Percentiles rank a stretch among this genome's conserved stretches.
These are phyloP conservation scores for Procambarus clarkii DNA, from an alignment of 1,140 invertebrate genomes.

Conservation along the genomic window DNA sequence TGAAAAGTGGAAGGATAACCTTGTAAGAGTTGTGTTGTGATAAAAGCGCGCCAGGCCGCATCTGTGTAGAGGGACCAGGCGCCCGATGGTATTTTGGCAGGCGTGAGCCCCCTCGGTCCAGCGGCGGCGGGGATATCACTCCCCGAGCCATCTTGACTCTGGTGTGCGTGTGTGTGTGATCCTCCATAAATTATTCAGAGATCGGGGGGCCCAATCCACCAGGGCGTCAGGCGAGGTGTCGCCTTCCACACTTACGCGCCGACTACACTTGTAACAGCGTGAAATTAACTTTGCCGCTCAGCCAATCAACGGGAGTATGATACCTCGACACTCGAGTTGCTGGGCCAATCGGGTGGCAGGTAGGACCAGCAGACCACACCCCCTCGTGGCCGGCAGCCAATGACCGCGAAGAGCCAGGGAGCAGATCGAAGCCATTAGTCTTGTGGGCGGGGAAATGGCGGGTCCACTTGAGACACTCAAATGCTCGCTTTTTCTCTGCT, in stretches of 20 bases:
- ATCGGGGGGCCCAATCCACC: conserved; percentile 62
- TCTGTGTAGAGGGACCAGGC: not conserved
- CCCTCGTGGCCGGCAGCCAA: conserved; percentile 14
- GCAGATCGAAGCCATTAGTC: conserved; percentile 67
- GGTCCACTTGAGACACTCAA: conserved; percentile 61
- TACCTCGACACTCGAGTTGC: conserved; percentile 53
- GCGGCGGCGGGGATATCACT: conserved; percentile 47
- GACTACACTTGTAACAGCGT: conserved; percentile 67
- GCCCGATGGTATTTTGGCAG: not conserved
- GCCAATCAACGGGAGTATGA: conserved; percentile 64
- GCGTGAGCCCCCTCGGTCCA: conserved; percentile 4
- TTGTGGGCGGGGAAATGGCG: conserved; percentile 65
- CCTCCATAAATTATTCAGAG: conserved; percentile 68
- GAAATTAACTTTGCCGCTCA: conserved; percentile 68
- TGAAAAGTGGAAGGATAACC: conserved; percentile 31
- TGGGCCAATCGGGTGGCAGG: conserved; percentile 23
- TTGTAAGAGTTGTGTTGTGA: not conserved
- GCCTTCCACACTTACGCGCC: conserved; percentile 65
- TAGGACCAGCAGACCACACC: conserved; percentile 10
- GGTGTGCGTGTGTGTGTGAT: conserved; percentile 64
- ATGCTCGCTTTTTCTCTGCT: conserved; percentile 66
- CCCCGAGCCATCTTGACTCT: conserved; percentile 60
- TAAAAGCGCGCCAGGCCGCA: not conserved
- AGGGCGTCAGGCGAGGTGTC: conserved; percentile 60
- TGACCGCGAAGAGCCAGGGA: conserved; percentile 9